These are phyloP conservation scores for Byasa hedistus DNA, from an alignment of 2,888 invertebrate genomes.

Conservation along the genomic window DNA sequence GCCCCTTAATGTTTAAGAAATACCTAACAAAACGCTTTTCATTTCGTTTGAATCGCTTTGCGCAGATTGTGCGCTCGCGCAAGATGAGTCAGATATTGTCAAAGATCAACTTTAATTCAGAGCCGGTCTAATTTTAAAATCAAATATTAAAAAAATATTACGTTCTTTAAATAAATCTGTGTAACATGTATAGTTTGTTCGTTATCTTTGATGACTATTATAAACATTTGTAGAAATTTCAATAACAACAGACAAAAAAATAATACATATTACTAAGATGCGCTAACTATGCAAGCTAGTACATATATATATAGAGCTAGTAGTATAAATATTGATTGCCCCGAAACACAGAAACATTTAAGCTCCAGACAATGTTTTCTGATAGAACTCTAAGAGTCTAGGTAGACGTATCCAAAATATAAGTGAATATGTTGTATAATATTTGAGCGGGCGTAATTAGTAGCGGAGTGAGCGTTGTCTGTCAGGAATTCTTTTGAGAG, in stretches of 20 bases:
- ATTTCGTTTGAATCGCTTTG: conserved; percentile 69
- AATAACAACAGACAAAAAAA: too few species aligned
- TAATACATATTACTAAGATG: too few species aligned
- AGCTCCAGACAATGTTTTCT: neutral
- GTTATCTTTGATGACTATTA: too few species aligned
- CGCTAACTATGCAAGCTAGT: too few species aligned
- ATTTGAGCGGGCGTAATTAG: conserved; percentile 71
- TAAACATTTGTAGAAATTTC: too few species aligned
- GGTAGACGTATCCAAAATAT: neutral
- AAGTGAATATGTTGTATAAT: conserved; percentile 36
- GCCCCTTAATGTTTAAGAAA: conserved; percentile 58
- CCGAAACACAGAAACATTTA: too few species aligned
- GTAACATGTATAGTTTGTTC: too few species aligned
- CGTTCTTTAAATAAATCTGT: too few species aligned
- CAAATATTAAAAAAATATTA: too few species aligned
- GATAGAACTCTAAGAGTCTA: conserved; percentile 6
- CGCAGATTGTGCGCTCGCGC: conserved; percentile 51
- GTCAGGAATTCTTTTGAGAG: conserved; percentile 73
- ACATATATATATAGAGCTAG: too few species aligned
- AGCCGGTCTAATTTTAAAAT: conserved; percentile 9
- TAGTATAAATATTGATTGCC: too few species aligned
- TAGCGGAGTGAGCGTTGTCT: conserved; percentile 72
- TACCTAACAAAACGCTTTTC: conserved; percentile 75
- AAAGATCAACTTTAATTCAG: conserved; percentile 24
- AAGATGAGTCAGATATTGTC: conserved; percentile 40